phyloP scores from a whole-genome alignment of 2,113 vertebrate species.

The Riparia riparia region DNA sequence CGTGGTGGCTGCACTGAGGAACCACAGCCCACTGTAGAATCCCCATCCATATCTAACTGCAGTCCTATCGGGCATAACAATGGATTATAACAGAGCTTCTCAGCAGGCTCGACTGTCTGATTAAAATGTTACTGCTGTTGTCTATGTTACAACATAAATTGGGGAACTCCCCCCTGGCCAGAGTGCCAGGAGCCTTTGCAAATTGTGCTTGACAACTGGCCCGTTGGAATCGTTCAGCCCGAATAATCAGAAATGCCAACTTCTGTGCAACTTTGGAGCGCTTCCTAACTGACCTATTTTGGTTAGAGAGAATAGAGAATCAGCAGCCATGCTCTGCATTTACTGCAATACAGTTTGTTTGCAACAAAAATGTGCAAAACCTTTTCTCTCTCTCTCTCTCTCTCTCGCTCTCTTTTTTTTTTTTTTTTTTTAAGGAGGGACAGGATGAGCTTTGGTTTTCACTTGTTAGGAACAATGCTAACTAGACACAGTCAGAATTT shows the following conservation, averaged over 20 bases:
- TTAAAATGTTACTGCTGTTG: slow-evolving; percentile 46
- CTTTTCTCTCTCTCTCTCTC: neutral
- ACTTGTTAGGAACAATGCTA: neutral
- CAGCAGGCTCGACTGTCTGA: neutral
- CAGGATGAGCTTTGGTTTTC: neutral
- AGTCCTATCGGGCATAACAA: neutral
- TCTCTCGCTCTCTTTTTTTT: neutral
- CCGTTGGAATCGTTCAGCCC: neutral
- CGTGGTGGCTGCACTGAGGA: neutral
- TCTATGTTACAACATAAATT: neutral
- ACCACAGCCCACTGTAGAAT: neutral
- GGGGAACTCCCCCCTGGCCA: slow-evolving; percentile 3
- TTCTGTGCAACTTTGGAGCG: neutral
- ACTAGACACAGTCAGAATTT: slow-evolving; percentile 5
- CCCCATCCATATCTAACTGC: neutral
- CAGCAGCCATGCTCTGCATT: neutral
- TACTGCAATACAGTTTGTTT: neutral
- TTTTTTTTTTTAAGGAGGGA: neutral
- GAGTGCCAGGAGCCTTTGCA: slow-evolving; percentile 1
- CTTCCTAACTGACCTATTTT: neutral
- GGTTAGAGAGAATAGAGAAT: neutral
- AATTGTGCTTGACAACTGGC: slow-evolving; percentile 21
- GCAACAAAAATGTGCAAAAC: neutral
- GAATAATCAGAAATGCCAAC: neutral
- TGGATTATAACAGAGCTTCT: neutral